Percentiles rank a stretch among this genome's conserved stretches.
Evolutionary conservation across 2,113 vertebrate genomes (phyloP).

Genomic region (Amia ocellicauda): DNA sequence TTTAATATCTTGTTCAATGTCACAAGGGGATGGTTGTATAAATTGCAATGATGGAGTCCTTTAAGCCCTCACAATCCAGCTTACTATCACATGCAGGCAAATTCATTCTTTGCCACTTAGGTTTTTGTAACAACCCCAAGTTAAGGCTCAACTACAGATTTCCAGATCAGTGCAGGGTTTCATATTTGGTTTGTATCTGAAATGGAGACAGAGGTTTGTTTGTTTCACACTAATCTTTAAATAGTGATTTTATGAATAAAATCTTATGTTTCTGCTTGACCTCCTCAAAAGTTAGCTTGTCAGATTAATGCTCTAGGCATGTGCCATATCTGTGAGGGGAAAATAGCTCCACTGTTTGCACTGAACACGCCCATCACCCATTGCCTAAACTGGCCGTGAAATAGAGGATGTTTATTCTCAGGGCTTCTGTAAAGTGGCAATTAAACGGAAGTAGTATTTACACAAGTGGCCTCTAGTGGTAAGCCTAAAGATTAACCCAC

Average conservation of each 20-base stretch:
- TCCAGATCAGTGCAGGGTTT: background rate
- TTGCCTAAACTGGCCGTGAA: background rate
- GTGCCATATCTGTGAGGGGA: slow-evolving; percentile 3
- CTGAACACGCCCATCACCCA: background rate
- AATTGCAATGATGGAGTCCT: too few species aligned
- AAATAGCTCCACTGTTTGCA: slow-evolving; percentile 2
- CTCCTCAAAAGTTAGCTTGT: slow-evolving; percentile 8
- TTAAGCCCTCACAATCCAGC: too few species aligned
- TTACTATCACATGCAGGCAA: too few species aligned
- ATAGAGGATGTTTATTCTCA: background rate
- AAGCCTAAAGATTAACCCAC: too few species aligned
- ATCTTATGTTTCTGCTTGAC: slow-evolving; percentile 4
- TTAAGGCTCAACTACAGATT: too few species aligned
- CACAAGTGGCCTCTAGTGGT: too few species aligned
- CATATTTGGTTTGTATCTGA: background rate
- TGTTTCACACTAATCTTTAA: slow-evolving; percentile 9
- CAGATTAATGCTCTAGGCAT: slow-evolving; percentile 2
- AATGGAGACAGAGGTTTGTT: slow-evolving; percentile 1
- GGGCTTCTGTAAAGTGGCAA: background rate
- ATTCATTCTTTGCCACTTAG: too few species aligned
- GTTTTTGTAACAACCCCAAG: too few species aligned
- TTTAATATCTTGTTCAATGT: too few species aligned
- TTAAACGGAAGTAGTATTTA: too few species aligned
- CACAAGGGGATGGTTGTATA: too few species aligned
- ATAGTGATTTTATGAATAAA: background rate